These are phyloP conservation scores for Enteromius fasciolatus DNA, from an alignment of 2,797 vertebrate species.

Conservation along the genomic window DNA sequence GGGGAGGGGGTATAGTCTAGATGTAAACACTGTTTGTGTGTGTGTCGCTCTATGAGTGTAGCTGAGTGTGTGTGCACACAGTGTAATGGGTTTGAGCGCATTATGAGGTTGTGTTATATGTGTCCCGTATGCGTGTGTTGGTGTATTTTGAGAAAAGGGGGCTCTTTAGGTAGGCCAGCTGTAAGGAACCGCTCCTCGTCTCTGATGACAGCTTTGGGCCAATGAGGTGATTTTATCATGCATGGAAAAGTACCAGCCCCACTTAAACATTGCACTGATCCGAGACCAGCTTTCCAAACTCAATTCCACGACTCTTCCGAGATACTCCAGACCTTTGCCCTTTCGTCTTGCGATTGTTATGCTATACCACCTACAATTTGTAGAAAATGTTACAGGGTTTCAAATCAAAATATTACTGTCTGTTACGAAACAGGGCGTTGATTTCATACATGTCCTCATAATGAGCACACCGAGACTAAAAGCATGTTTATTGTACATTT, in stretches of 20 bases:
- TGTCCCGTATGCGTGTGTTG: slow-evolving; percentile 7
- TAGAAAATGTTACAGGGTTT: no score
- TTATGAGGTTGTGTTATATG: slow-evolving; percentile 20
- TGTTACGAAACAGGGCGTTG: no score
- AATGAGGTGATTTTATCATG: slow-evolving; percentile 54
- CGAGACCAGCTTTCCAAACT: slow-evolving; percentile 38
- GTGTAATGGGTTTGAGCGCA: background rate
- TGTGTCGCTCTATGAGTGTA: slow-evolving; percentile 33
- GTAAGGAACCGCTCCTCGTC: slow-evolving; percentile 41
- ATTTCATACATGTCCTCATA: no score
- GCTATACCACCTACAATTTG: background rate
- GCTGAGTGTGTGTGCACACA: slow-evolving; percentile 1
- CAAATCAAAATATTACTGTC: no score
- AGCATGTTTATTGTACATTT: no score
- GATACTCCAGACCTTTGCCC: slow-evolving; percentile 2
- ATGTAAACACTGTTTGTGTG: slow-evolving; percentile 66
- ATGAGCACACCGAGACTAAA: no score
- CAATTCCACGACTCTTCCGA: background rate
- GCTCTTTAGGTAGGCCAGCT: slow-evolving; percentile 55
- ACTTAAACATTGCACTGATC: slow-evolving; percentile 43
- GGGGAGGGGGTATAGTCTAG: slow-evolving; percentile 61
- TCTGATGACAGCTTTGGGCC: slow-evolving; percentile 58
- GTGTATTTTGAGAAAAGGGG: slow-evolving; percentile 44
- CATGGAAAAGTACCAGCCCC: slow-evolving; percentile 55
- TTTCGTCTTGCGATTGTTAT: background rate